Evolutionary conservation across 2,113 vertebrate species (phyloP), one percentile per base, ranked within the genome.

Genomic region (Neodontobutis hainanensis): DNA sequence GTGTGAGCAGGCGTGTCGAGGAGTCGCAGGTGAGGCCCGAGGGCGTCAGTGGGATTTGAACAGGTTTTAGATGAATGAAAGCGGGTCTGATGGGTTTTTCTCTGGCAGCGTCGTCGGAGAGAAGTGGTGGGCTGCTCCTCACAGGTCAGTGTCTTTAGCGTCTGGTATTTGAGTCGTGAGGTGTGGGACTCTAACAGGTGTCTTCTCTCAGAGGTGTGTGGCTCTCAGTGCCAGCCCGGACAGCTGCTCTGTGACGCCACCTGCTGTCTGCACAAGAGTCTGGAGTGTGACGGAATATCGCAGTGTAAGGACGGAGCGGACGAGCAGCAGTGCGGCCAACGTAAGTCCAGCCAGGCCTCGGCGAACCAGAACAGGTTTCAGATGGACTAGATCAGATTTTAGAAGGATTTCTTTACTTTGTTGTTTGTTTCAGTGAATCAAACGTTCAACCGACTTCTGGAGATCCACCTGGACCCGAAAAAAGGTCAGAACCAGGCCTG

Each of bases 241-340:
- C 88, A 92, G 88, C 94, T 96, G 85, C 85, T 6, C 68, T 99
- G 97, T 49, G 45, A 45, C 1, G 82, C 88, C 2, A 86, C 88
- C 78, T 99, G 97, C 88, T 99, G 97, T 74, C 81, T 98, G 44
- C 92, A 97, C 40, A 78, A 79, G 49, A 86, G 83, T 68, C 80
- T 94, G 78, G 94, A 97, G 80, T 99, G 97, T 63, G 97, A 99
- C 14, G 92, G 90, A 2, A 77, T 87, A n/a, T 6, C 6, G 0
- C 94, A 98, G 38, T 99, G 97, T 81, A 77, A 34, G 0, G 91
- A 96, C 3, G 84, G 73, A 15, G 92, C 93, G 0, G 96, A 97
- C 0, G 96, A 98, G 82, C 53, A 80, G 4, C 72, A 73, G 66
- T 98, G 96, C 67, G 36, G 19, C 49, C 15, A 56, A 70, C 2